A percentile compares a stretch with the other conserved stretches of the same genome.
These are phyloP conservation scores for Caenorhabditis remanei DNA, from an alignment of 1,140 invertebrate genomes.

Conservation along the genomic window DNA sequence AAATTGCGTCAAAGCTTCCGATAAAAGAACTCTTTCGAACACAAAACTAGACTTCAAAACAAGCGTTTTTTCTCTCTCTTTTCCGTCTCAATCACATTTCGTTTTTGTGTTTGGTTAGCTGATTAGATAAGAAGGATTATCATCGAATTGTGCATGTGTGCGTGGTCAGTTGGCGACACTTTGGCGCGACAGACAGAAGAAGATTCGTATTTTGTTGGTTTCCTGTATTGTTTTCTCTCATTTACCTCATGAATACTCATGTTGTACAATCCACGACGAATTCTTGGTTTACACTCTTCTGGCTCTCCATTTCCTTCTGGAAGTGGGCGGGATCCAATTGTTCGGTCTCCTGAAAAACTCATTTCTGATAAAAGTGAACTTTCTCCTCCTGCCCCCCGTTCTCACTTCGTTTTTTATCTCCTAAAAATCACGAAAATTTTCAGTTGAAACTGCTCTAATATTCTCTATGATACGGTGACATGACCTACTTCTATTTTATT, in stretches of 20 bases:
- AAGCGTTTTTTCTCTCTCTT: not conserved
- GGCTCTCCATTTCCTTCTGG: conserved; percentile 68
- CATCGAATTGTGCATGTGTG: conserved; percentile 41
- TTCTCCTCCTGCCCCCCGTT: conserved; percentile 2
- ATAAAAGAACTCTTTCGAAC: conserved; percentile 33
- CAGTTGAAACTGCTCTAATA: not conserved
- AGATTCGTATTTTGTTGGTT: conserved; percentile 11
- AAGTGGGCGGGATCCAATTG: conserved; percentile 57
- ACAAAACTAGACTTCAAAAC: conserved; percentile 53
- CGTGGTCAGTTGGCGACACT: conserved; percentile 31
- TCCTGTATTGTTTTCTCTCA: not conserved
- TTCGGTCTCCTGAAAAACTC: conserved; percentile 70
- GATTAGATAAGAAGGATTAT: conserved; percentile 32
- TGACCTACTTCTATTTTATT: not conserved
- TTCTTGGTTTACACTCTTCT: conserved; percentile 75
- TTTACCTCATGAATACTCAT: conserved; percentile 74
- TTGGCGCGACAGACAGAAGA: not conserved
- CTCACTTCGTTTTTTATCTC: conserved; percentile 8
- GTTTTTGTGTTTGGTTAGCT: conserved; percentile 20
- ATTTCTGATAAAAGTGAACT: not conserved
- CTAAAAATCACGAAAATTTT: not conserved
- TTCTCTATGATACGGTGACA: conserved; percentile 45
- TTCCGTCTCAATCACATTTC: conserved; percentile 10
- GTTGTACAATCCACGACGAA: conserved; percentile 76
- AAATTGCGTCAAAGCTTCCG: not conserved